These are phyloP conservation scores for Pseudanteris insignis DNA, from an alignment of 2,888 invertebrate species.

Conservation along the genomic window DNA sequence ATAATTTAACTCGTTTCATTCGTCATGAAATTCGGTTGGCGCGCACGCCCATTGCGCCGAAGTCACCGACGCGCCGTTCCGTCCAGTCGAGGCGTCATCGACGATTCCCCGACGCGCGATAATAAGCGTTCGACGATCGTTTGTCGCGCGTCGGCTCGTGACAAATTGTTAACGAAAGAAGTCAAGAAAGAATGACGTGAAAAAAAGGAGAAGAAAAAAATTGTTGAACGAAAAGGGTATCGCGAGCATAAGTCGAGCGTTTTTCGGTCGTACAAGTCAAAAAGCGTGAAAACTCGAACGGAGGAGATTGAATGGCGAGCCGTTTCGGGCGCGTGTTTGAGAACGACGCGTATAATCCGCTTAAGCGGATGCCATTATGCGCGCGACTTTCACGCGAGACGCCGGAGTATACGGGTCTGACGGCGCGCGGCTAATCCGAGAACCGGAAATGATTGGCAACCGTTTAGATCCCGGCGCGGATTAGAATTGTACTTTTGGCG, in stretches of 20 bases:
- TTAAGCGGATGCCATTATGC: slow-evolving; percentile 53
- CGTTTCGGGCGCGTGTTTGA: slow-evolving; percentile 45
- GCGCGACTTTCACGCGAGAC: slow-evolving; percentile 34
- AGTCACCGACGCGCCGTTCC: too few species aligned
- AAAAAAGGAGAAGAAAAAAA: not conserved
- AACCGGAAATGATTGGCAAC: slow-evolving; percentile 68
- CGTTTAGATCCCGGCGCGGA: slow-evolving; percentile 63
- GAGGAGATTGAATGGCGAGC: slow-evolving; percentile 44
- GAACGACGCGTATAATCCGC: slow-evolving; percentile 59
- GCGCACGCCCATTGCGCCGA: too few species aligned
- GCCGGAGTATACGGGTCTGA: too few species aligned
- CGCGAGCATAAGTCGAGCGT: slow-evolving; percentile 32
- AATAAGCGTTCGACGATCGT: slow-evolving; percentile 25
- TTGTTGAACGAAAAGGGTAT: too few species aligned
- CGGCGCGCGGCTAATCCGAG: slow-evolving; percentile 64
- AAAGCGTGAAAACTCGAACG: slow-evolving; percentile 54
- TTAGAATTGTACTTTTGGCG: slow-evolving; percentile 58
- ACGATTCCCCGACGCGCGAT: too few species aligned
- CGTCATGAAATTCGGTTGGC: too few species aligned
- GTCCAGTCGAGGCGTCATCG: too few species aligned
- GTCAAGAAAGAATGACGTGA: slow-evolving; percentile 17
- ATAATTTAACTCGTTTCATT: too few species aligned
- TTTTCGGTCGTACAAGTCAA: too few species aligned
- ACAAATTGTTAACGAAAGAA: too few species aligned
- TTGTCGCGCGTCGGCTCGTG: slow-evolving; percentile 31